phyloP scores from a whole-genome alignment of 2,888 invertebrate species.

The Leptopterna dolabrata region DNA sequence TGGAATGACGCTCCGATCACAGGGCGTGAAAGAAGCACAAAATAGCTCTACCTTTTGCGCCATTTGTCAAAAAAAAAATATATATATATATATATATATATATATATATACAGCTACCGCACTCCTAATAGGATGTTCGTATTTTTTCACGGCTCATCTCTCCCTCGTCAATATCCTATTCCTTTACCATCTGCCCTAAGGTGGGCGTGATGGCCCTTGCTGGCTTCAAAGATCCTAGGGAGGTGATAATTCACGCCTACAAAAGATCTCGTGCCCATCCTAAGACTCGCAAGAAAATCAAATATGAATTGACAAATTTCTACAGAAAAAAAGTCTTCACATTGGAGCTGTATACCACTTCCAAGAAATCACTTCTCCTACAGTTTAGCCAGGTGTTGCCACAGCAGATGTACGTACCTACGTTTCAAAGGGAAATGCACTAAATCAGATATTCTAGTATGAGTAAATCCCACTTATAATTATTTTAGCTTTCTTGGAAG shows the following conservation, averaged over 20 bases:
- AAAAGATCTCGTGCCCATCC: neutral
- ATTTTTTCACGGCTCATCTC: slow-evolving; percentile 11
- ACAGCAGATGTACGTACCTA: neutral
- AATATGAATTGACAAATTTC: neutral
- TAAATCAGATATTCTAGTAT: too few species aligned
- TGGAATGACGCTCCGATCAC: neutral
- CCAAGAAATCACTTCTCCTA: neutral
- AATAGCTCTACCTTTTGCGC: neutral
- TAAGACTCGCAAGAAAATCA: neutral
- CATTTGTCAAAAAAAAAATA: neutral
- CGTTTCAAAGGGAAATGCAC: too few species aligned
- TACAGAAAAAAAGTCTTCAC: neutral
- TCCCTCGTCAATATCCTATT: neutral
- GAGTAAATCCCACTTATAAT: too few species aligned
- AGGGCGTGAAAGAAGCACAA: slow-evolving; percentile 7
- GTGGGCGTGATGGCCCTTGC: neutral
- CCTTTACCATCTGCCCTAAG: neutral
- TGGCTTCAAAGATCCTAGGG: neutral
- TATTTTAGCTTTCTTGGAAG: too few species aligned
- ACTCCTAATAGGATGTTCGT: slow-evolving; percentile 8
- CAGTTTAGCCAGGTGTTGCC: neutral
- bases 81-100: too few species aligned
- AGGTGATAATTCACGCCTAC: neutral
- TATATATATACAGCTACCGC: too few species aligned
- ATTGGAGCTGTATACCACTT: neutral